These are phyloP conservation scores for Pongo abelii DNA, from an alignment of 2,113 vertebrate genomes.

Conservation along the genomic window DNA sequence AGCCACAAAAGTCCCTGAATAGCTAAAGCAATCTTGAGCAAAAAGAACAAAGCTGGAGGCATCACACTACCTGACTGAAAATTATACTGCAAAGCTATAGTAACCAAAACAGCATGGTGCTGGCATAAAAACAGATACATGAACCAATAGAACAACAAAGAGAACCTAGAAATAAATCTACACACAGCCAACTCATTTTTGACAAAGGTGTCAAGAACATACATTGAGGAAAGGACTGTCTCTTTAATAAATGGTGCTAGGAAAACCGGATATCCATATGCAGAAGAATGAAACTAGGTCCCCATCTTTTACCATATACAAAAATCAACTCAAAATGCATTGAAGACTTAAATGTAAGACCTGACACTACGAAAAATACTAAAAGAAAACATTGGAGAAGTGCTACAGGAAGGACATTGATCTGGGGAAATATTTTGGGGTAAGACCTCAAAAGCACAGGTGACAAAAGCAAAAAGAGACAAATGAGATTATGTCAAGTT, in stretches of 20 bases:
- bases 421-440: neutral
- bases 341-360: neutral
- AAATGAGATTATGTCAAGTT: neutral
- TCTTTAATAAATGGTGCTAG: neutral
- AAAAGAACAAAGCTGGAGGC: neutral
- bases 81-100: neutral
- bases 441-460: neutral
- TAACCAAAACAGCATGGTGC: neutral
- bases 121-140: neutral
- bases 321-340: neutral
- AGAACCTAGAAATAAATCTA: neutral
- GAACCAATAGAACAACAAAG: neutral
- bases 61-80: neutral
- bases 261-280: neutral
- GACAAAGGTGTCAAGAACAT: neutral
- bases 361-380: neutral
- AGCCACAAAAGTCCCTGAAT: neutral
- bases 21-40: neutral
- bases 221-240: neutral
- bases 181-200: neutral
- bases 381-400: neutral
- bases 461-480: neutral
- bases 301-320: neutral
- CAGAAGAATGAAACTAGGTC: neutral
- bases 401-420: neutral